Evolutionary conservation across 2,797 vertebrate species (phyloP).

Genomic region (Oceanodroma leucorhoa): DNA sequence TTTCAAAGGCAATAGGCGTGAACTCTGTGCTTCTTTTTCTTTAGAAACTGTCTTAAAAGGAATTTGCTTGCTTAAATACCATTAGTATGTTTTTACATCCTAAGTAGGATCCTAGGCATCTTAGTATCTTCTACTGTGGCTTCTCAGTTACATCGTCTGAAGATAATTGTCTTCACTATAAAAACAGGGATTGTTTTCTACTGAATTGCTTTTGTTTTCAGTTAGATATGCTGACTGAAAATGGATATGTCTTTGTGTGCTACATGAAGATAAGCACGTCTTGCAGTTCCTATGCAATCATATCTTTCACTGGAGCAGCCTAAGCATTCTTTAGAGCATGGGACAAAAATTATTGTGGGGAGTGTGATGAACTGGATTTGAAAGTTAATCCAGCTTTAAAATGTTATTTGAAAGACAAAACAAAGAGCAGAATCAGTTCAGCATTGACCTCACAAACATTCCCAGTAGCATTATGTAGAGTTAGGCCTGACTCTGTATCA

Average conservation of each 20-base stretch:
- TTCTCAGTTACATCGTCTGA: neutral
- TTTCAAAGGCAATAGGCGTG: neutral
- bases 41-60: neutral
- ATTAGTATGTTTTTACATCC: neutral
- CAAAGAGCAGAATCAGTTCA: neutral
- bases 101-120: neutral
- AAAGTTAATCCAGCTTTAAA: neutral
- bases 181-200: neutral
- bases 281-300: neutral
- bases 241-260: neutral
- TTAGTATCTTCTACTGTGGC: neutral
- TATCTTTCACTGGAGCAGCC: neutral
- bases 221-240: neutral
- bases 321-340: neutral
- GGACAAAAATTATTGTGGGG: neutral
- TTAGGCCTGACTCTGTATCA: neutral
- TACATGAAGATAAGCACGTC: neutral
- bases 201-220: neutral
- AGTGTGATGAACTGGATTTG: neutral
- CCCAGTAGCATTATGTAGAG: neutral
- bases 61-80: neutral
- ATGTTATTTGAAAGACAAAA: neutral
- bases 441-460: neutral
- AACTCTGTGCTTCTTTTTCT: neutral
- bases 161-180: neutral